Evolutionary conservation across 1,140 invertebrate species (phyloP), one percentile per base, ranked within the genome.

Genomic region (Gonatopus flavifemur): DNA sequence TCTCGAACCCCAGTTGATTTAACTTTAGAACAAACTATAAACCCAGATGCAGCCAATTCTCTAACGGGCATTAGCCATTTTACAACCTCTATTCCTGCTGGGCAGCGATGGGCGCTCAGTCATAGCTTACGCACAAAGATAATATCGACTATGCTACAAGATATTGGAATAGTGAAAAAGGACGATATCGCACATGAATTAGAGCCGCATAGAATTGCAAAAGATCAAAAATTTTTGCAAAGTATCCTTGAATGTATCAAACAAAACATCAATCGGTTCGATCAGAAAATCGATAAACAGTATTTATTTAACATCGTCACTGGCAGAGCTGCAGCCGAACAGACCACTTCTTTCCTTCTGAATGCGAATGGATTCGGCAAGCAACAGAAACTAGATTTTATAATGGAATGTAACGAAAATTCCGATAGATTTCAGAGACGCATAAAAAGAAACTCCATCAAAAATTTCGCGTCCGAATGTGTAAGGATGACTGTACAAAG

Each of bases 21-120:
- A 19, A 46, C 55, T 19, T 59, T 63, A 38, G 54, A 64, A 39
- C 37, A 38, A 9, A 57, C 55, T 24, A 55, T 52, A 13, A 39
- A 28, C 25, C 6, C 25, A 22, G 54, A 60, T 3, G 60, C 55
- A 16, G 67, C 67, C n/a, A 66, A 67, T 62, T 56, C 64, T 55
- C 37, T 64, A 64, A 54, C 52, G 16, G 55, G 45, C 7, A 38
- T 49, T 33, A 21, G 24, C 33, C 33, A 55, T 37, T 33, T 57
- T 5, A 54, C 44, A 6, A 42, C 53, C 13, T 55, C 45, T 13
- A 52, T 52, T 36, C 43, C 44, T 31, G 46, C 52, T 24, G 21
- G 40, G 9, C 30, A 62, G 49, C 12, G 30, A 18, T 47, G 56
- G 59, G 2, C 41, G 32, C 10, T 20, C 37, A 59, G 25, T 21